These are phyloP conservation scores for Diarsia mendica DNA, from an alignment of 2,888 invertebrate species.

Conservation along the genomic window DNA sequence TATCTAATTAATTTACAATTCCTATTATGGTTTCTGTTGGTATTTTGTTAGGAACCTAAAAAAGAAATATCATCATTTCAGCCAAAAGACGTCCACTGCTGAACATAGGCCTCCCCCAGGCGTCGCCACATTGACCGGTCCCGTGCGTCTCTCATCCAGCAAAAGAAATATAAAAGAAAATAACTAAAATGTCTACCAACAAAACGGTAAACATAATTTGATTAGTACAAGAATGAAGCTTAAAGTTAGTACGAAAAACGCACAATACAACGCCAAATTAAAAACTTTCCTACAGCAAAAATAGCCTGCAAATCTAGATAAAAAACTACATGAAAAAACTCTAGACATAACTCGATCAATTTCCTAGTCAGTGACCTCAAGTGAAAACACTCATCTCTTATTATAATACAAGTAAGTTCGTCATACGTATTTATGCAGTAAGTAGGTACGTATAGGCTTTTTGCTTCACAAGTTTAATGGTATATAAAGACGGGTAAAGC, in stretches of 20 bases:
- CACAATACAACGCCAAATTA: neutral
- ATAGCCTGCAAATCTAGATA: neutral
- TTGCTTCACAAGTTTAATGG: constrained; percentile 26
- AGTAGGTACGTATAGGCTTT: constrained; percentile 27
- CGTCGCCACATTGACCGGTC: too few species aligned
- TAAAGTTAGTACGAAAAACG: neutral
- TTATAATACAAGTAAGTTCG: constrained; percentile 21
- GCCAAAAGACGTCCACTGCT: too few species aligned
- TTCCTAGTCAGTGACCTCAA: constrained; percentile 32
- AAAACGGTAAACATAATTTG: neutral
- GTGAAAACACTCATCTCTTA: constrained; percentile 46
- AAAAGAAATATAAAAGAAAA: neutral
- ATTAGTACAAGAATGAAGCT: neutral
- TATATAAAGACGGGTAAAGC: constrained; percentile 51
- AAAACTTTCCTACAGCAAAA: constrained; percentile 1
- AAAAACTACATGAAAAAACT: neutral
- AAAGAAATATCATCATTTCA: too few species aligned
- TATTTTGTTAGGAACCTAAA: neutral
- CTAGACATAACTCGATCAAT: neutral
- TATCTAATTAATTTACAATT: too few species aligned
- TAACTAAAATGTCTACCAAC: neutral
- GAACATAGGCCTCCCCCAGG: too few species aligned
- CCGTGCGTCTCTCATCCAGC: too few species aligned
- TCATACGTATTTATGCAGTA: constrained; percentile 12
- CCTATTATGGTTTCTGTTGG: too few species aligned